Conservation (phyloP, 2,113 vertebrate genomes). For the Hymenochirus boettgeri region DNA sequence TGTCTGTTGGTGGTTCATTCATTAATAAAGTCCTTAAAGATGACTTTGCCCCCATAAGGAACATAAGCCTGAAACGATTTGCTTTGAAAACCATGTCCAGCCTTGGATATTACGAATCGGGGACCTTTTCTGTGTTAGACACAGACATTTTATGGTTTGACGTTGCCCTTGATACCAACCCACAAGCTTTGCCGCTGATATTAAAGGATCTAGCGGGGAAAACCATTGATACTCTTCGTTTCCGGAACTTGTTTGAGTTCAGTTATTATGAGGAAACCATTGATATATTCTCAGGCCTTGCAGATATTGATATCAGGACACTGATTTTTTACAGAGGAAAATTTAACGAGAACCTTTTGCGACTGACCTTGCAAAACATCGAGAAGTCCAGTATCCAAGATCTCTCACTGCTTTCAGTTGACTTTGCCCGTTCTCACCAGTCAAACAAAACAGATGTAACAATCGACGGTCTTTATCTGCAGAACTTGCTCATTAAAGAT, state of each 20-base stretch:
- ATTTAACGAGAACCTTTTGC: conserved; percentile 73
- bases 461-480: conserved; percentile 55
- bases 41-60: conserved; percentile 59
- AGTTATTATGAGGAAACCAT: conserved; percentile 58
- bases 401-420: conserved; percentile 66
- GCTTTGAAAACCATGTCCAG: conserved; percentile 69
- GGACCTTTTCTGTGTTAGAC: conserved; percentile 61
- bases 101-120: conserved; percentile 59
- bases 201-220: conserved; percentile 65
- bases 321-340: conserved; percentile 74
- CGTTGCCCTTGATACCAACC: conserved; percentile 61
- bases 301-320: conserved; percentile 46
- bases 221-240: conserved; percentile 58
- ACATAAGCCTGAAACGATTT: conserved; percentile 57
- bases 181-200: conserved; percentile 53
- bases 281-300: conserved; percentile 66
- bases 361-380: conserved; percentile 65
- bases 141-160: conserved; percentile 65
- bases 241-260: conserved; percentile 78
- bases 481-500: conserved; percentile 64
- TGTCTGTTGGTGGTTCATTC: conserved; percentile 69
- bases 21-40: conserved; percentile 53
- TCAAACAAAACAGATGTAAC: conserved; percentile 48
- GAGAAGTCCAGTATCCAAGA: conserved; percentile 49
- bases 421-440: conserved; percentile 72